Evolutionary conservation across 2,113 vertebrate species (phyloP), one percentile per base, ranked within the genome.

Genomic region (Gobius niger): DNA sequence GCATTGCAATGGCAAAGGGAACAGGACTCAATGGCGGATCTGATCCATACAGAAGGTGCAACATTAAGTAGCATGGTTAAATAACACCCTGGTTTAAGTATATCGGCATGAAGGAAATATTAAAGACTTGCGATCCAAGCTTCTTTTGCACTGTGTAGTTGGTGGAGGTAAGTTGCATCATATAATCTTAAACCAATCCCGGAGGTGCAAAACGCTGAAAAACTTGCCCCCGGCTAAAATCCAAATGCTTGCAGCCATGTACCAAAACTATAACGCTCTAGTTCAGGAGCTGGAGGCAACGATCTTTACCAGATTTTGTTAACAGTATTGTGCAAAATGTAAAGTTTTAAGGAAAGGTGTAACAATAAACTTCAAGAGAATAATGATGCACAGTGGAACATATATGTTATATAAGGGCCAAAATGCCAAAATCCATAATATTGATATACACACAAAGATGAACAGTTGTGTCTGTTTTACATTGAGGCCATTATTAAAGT

Each of bases 1-100:
- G 61, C 14, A 61, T 76, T 74, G 61, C 6, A 44, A 10, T 63
- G 44, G 70, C 47, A 76, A 59, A 57, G 10, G 68, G 46, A 66
- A 44, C 34, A 63, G 46, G 16, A 47, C 41, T 24, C 16, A 60
- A 42, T 65, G 6, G 9, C 8, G 6, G 14, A 62, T 44, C 60
- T 47, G 57, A 44, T 24, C 9, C 63, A 10, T 12, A 6, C 12
- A 41, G 13, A 56, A 24, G 42, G 11, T 67, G 47, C 9, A 63
- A 19, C 60, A 40, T 42, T 60, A 42, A 60, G 42, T 42, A 16
- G 57, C 57, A 34, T 60, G 24, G 24, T 14, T n/a, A n/a, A 7
- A 42, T 60, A 41, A 59, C 41, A 34, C 24, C 24, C 24, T 34
- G 24, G 1, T 2, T 3, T 3, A 9, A 15, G 19, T 41, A 41